A percentile compares a stretch with the other conserved stretches of the same genome.
phyloP scores from a whole-genome alignment of 1,140 invertebrate genomes.

The Neodiprion virginianus region DNA sequence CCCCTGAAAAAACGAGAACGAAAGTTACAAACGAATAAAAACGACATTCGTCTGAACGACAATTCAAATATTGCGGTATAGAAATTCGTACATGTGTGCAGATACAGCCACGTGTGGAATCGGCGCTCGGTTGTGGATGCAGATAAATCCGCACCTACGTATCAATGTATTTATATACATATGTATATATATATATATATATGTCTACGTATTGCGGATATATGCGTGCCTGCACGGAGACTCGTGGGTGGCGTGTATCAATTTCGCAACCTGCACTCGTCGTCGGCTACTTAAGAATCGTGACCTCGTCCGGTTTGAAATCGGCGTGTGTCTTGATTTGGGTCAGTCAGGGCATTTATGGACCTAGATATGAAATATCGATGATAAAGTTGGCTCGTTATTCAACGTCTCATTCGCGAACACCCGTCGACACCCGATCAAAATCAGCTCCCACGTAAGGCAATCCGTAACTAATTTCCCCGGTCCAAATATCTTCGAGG shows the following conservation, averaged over 20 bases:
- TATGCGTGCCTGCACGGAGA: too few species aligned
- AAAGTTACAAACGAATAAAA: too few species aligned
- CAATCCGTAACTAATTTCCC: neutral
- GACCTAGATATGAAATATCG: neutral
- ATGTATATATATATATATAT: too few species aligned
- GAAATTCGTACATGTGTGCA: too few species aligned
- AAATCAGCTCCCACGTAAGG: neutral
- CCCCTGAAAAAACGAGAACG: too few species aligned
- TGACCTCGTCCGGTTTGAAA: neutral
- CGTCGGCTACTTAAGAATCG: neutral
- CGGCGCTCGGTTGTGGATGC: too few species aligned
- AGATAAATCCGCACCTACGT: too few species aligned
- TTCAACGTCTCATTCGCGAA: conserved; percentile 1
- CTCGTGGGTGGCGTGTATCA: neutral
- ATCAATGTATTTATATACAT: too few species aligned
- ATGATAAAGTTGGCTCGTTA: neutral
- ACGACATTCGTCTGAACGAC: too few species aligned
- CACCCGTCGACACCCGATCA: neutral
- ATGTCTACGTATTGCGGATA: too few species aligned
- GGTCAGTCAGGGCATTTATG: neutral
- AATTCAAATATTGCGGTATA: too few species aligned
- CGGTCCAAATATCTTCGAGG: neutral
- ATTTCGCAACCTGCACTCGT: neutral
- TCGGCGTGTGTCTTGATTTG: neutral
- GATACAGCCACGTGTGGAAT: too few species aligned